Base-by-base conservation (phyloP, 2,797 vertebrate species). In the Acomys russatus region DNA sequence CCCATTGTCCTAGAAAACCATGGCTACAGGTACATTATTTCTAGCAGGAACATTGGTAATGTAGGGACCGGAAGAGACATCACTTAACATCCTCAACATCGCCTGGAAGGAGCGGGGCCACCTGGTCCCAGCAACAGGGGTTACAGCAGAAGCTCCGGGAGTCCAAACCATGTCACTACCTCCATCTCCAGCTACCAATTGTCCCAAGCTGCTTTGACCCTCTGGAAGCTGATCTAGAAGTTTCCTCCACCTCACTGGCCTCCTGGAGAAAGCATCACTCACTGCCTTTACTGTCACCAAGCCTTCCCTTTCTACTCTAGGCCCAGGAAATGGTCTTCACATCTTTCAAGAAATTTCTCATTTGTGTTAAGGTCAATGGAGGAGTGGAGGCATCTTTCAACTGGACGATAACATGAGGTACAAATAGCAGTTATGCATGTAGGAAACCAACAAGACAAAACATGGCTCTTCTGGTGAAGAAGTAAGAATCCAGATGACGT, bases 1-100 rank as follows among this genome's bases (percentile, higher is more conserved):
- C 91, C 56, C 23, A 22, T 51, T 97, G 93, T 89, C 97, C 95
- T 96, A 94, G 84, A 95, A 76, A 97, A 96, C 94, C 68, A 51
- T 54, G 96, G 96, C 97, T 95, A 94, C 97, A 98, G 98, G 83
- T 92, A 82, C 91, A 85, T 98, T 97, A 89, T 94, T 97, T 97
- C 97, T 97, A 95, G 84, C 86, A 97, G 84, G 96, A 96, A 97
- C 91, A 95, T 86, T n/a, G 94, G 80, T 85, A 97, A 96, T 25
- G 66, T 61, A 85, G 97, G 2, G 92, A 94, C 70, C 84, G 73
- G 89, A 73, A 96, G 93, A 98, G 90, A 91, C 77, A 91, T 30
- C 73, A 89, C 93, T 97, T 97, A 94, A 83, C 92, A 76, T 97
- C 95, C 95, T 96, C 73, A 63, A 71, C 76, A 74, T 6, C 91